Conservation (phyloP, 2,888 invertebrate genomes). For the Augiades crinisus region DNA sequence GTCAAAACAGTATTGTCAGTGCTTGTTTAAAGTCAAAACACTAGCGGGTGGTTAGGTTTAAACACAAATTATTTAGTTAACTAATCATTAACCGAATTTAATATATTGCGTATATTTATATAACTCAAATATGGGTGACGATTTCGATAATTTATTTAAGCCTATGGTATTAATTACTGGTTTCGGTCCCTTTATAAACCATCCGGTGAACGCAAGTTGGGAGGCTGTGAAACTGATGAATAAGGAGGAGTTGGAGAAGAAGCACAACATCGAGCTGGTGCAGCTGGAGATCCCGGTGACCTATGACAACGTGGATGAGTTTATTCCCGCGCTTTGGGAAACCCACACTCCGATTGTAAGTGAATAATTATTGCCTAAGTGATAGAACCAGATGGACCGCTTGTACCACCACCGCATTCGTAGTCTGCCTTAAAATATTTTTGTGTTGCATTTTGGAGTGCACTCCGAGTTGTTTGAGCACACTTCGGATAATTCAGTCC, state of each 20-base stretch:
- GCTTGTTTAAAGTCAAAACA: too few relatives aligned
- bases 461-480: too few relatives aligned
- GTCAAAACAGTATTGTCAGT: too few relatives aligned
- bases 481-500: too few relatives aligned
- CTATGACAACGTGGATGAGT: conserved; percentile 84
- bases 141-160: conserved; percentile 51
- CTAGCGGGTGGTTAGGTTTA: too few relatives aligned
- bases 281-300: conserved; percentile 85
- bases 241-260: conserved; percentile 73
- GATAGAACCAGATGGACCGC: too few relatives aligned
- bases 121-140: conserved; percentile 41
- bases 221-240: conserved; percentile 86
- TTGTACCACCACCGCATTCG: too few relatives aligned
- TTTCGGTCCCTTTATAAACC: conserved; percentile 89
- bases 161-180: conserved; percentile 85
- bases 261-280: conserved; percentile 76
- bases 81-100: too few relatives aligned
- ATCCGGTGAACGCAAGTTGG: conserved; percentile 91
- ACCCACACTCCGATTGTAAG: conserved; percentile 85
- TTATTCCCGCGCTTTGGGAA: conserved; percentile 86
- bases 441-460: too few relatives aligned
- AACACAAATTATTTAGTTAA: too few relatives aligned
- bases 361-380: background rate
- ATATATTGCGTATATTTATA: too few relatives aligned
- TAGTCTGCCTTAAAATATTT: too few relatives aligned